Percentiles rank a stretch among this genome's conserved stretches.
These are phyloP conservation scores for Astropecten irregularis DNA, from an alignment of 53 echinoderm and acorn worm genomes.

Conservation along the genomic window DNA sequence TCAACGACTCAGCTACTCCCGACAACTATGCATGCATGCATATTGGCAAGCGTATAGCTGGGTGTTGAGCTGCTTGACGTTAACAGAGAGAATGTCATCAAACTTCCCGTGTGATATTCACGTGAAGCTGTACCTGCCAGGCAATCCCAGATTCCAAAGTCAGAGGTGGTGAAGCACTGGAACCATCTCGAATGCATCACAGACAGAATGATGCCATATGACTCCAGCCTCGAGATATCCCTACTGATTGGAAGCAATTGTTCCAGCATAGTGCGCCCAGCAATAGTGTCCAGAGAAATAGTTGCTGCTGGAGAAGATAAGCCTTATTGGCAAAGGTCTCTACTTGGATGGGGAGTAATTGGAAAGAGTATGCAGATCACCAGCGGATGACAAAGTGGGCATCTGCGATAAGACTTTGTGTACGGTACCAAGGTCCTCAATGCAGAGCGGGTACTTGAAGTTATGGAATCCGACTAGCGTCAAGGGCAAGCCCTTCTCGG, in stretches of 20 bases:
- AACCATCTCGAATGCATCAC: background rate
- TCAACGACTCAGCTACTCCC: too few relatives aligned
- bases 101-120: background rate
- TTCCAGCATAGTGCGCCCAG: conserved; percentile 37
- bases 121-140: background rate
- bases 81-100: background rate
- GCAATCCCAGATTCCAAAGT: background rate
- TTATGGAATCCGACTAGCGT: background rate
- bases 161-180: background rate
- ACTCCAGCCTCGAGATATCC: background rate
- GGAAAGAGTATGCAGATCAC: conserved; percentile 42
- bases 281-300: too few relatives aligned
- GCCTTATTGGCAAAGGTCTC: conserved; percentile 38
- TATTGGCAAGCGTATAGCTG: background rate
- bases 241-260: conserved; percentile 62
- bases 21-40: background rate
- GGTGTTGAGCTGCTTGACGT: background rate
- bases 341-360: conserved; percentile 53
- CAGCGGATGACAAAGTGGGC: background rate
- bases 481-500: conserved; percentile 21
- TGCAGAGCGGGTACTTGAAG: background rate
- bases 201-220: background rate
- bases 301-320: conserved; percentile 54
- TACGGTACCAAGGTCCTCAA: too few relatives aligned
- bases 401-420: conserved; percentile 39